These are phyloP conservation scores for Poeciliopsis prolifica DNA, from an alignment of 2,113 vertebrate species.

Conservation along the genomic window DNA sequence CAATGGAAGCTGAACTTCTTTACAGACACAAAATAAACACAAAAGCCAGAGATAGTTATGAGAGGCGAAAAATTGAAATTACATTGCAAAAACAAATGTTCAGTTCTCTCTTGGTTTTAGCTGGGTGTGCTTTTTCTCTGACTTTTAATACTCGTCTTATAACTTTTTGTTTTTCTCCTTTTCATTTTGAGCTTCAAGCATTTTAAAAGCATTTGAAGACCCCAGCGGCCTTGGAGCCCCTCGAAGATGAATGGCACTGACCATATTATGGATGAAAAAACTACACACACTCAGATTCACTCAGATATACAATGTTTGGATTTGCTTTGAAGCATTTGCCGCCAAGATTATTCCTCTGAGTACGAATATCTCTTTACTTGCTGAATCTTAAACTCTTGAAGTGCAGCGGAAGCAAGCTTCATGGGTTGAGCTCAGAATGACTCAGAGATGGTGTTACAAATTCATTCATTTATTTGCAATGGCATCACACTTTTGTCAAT, in stretches of 20 bases:
- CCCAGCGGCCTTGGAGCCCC: background rate
- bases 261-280: constrained; percentile 28
- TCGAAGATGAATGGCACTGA: constrained; percentile 40
- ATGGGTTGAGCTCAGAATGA: constrained; percentile 34
- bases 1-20: background rate
- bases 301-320: constrained; percentile 15
- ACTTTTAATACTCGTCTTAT: constrained; percentile 6
- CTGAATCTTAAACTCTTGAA: constrained; percentile 46
- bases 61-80: constrained; percentile 5
- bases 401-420: constrained; percentile 29
- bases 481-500: no score
- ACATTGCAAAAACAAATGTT: constrained; percentile 4
- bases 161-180: background rate
- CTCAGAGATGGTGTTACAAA: constrained; percentile 28
- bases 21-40: background rate
- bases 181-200: background rate
- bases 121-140: background rate
- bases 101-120: background rate
- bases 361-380: constrained; percentile 41
- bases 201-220: constrained; percentile 19
- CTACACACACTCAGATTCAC: constrained; percentile 18
- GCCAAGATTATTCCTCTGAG: constrained; percentile 41
- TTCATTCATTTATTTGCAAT: no score
- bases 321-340: constrained; percentile 51
- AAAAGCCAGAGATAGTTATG: background rate